A percentile compares a stretch with the other conserved stretches of the same genome.
Evolutionary conservation across 2,113 vertebrate species (phyloP).

Genomic region (Chaenocephalus aceratus): DNA sequence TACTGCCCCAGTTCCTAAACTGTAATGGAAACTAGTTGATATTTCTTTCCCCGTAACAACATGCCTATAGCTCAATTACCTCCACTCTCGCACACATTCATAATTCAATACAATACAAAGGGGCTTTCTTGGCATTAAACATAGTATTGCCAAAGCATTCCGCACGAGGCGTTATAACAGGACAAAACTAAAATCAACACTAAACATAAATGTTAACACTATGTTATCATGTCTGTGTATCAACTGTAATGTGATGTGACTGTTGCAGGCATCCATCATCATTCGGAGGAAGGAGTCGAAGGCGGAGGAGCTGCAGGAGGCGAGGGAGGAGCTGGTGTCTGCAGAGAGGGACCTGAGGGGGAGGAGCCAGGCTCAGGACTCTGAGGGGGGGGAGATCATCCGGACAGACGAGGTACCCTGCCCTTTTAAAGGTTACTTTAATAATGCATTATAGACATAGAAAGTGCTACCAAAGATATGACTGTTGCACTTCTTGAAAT

Average conservation of each 20-base stretch:
- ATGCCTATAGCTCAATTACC: not conserved
- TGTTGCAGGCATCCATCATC: constrained; percentile 92
- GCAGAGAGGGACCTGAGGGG: constrained; percentile 87
- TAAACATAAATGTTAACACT: not conserved
- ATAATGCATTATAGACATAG: no score
- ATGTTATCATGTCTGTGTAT: constrained; percentile 23
- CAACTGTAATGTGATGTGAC: not conserved
- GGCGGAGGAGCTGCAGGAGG: constrained; percentile 94
- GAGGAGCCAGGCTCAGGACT: constrained; percentile 85
- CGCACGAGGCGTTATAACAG: no score
- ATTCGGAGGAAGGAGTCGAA: constrained; percentile 93
- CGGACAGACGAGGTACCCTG: constrained; percentile 90
- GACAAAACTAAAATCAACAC: no score
- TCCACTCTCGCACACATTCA: not conserved
- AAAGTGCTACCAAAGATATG: no score
- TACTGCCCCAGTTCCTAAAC: no score
- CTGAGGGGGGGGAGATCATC: constrained; percentile 86
- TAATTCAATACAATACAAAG: no score
- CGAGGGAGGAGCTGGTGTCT: constrained; percentile 89
- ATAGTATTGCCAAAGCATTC: no score
- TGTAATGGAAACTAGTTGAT: no score
- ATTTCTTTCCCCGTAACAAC: not conserved
- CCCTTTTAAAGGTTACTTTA: no score
- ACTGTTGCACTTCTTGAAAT: no score
- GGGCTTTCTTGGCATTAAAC: no score